phyloP scores from a whole-genome alignment of 2,888 invertebrate species.

The Leptinotarsa peninsularis region DNA sequence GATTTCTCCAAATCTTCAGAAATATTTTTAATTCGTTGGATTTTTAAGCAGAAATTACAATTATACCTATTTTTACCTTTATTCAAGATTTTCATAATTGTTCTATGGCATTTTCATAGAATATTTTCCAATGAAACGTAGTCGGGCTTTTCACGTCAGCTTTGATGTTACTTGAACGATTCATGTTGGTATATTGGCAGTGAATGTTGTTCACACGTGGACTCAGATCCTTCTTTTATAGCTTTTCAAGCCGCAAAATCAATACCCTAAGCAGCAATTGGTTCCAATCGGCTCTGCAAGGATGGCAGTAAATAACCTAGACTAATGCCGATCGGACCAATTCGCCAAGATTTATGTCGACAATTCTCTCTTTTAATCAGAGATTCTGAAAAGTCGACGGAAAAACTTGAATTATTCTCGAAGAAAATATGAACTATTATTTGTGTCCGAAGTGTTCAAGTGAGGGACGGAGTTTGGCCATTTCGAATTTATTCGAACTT shows the following conservation, averaged over 20 bases:
- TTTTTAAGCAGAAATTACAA: too few relatives aligned
- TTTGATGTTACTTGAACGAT: conserved; percentile 29
- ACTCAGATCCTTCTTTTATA: conserved; percentile 49
- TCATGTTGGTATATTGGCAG: conserved; percentile 43
- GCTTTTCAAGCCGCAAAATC: conserved; percentile 53
- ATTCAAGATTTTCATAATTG: too few relatives aligned
- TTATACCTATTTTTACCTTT: too few relatives aligned
- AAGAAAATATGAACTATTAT: conserved; percentile 30
- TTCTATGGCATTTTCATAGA: too few relatives aligned
- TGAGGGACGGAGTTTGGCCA: neutral
- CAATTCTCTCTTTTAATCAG: conserved; percentile 53
- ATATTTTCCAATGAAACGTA: neutral
- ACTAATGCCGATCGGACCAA: conserved; percentile 58
- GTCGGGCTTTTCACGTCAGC: conserved; percentile 2
- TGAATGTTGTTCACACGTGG: conserved; percentile 45
- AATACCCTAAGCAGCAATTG: conserved; percentile 61
- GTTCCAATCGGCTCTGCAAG: conserved; percentile 59
- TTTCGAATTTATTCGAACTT: neutral
- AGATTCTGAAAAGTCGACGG: conserved; percentile 46
- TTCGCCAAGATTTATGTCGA: conserved; percentile 57
- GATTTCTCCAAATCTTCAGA: too few relatives aligned
- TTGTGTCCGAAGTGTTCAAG: conserved; percentile 3
- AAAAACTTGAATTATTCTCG: conserved; percentile 29
- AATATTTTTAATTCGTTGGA: too few relatives aligned
- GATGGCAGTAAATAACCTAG: conserved; percentile 60